A percentile compares a stretch with the other conserved stretches of the same genome.
Evolutionary conservation across 2,113 vertebrate species (phyloP).

Genomic region (Thryonomys swinderianus): DNA sequence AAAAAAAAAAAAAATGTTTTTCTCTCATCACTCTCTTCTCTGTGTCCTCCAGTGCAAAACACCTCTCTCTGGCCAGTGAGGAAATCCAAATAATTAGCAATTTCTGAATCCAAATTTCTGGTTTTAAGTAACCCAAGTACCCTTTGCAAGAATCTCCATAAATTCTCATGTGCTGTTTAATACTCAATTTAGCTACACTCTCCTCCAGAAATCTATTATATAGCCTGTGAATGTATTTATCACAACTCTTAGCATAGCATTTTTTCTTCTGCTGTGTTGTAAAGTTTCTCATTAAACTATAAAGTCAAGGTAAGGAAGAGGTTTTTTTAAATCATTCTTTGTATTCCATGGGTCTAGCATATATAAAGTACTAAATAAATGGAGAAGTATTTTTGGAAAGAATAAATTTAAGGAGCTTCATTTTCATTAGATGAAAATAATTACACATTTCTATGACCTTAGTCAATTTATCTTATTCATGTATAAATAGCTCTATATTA

Average conservation of each 20-base stretch:
- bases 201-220: background rate
- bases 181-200: background rate
- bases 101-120: background rate
- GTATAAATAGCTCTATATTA: background rate
- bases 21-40: background rate
- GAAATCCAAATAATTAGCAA: background rate
- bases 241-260: background rate
- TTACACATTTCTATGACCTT: background rate
- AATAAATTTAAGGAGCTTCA: background rate
- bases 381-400: background rate
- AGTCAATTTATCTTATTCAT: background rate
- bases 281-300: background rate
- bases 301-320: background rate
- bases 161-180: background rate
- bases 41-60: background rate
- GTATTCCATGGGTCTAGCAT: background rate
- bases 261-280: background rate
- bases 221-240: background rate
- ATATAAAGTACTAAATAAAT: background rate
- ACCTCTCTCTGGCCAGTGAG: background rate
- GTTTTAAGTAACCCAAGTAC: background rate
- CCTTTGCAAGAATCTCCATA: background rate
- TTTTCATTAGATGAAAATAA: slow-evolving; percentile 13
- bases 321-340: background rate
- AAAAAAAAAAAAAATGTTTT: background rate